Evolutionary conservation across 2,113 vertebrate species (phyloP).

Genomic region (Gallinago paraguaiae): DNA sequence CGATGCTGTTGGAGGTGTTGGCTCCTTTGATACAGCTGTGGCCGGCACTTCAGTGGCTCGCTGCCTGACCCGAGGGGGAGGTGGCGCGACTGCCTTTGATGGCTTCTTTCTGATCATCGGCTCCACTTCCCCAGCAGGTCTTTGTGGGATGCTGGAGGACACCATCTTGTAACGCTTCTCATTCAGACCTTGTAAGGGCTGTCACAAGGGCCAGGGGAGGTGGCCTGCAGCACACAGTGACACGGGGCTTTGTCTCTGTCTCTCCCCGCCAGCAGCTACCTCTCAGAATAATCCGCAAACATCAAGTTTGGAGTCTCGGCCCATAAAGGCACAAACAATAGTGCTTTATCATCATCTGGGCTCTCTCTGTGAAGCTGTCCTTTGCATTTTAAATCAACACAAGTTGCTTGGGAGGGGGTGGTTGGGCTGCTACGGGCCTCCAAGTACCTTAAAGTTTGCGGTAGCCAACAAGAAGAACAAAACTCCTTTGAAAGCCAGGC

Average conservation of each 20-base stretch:
- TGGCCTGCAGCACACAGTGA: slow-evolving; percentile 28
- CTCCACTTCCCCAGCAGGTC: neutral
- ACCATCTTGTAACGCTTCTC: slow-evolving; percentile 28
- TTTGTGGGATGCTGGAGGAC: slow-evolving; percentile 33
- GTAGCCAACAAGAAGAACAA: slow-evolving; percentile 60
- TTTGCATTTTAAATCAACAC: slow-evolving; percentile 49
- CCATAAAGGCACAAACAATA: slow-evolving; percentile 26
- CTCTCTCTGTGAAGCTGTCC: slow-evolving; percentile 37
- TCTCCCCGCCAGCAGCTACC: slow-evolving; percentile 11
- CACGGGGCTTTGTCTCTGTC: slow-evolving; percentile 57
- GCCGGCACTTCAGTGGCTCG: neutral
- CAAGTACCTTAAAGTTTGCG: slow-evolving; percentile 38
- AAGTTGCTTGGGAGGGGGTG: slow-evolving; percentile 34
- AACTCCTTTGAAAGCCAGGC: slow-evolving; percentile 56
- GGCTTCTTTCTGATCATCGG: slow-evolving; percentile 30
- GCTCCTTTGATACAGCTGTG: slow-evolving; percentile 53
- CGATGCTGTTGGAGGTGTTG: neutral
- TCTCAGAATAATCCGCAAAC: slow-evolving; percentile 23
- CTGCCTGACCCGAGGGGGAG: slow-evolving; percentile 48
- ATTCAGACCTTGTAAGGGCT: slow-evolving; percentile 31
- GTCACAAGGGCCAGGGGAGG: slow-evolving; percentile 44
- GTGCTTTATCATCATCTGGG: slow-evolving; percentile 53
- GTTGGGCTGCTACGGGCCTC: neutral
- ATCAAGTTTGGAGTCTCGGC: neutral
- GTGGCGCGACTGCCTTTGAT: neutral